Evolutionary conservation across 2,888 invertebrate genomes (phyloP).

Genomic region (Meganola albula): DNA sequence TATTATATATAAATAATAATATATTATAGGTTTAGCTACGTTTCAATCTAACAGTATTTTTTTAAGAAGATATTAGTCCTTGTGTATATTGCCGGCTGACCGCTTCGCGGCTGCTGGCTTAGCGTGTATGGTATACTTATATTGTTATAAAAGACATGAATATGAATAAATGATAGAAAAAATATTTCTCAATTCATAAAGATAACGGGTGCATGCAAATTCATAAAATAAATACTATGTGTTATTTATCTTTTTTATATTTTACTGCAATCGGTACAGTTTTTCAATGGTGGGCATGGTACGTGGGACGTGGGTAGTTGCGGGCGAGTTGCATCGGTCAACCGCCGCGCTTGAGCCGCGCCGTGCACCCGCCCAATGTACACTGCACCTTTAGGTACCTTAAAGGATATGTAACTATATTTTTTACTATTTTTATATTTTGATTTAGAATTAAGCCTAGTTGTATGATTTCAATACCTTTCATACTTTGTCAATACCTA

Average conservation of each 20-base stretch:
- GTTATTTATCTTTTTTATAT: slow-evolving; percentile 78
- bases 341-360: slow-evolving; percentile 1
- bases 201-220: slow-evolving; percentile 76
- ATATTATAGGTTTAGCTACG: slow-evolving; percentile 72
- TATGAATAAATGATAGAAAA: slow-evolving; percentile 70
- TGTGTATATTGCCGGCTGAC: slow-evolving; percentile 69
- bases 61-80: slow-evolving; percentile 78
- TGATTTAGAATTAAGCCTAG: slow-evolving; percentile 76
- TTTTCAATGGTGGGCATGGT: slow-evolving; percentile 62
- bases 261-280: slow-evolving; percentile 69
- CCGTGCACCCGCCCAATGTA: slow-evolving; percentile 42
- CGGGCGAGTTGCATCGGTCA: neutral
- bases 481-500: slow-evolving; percentile 65
- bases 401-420: slow-evolving; percentile 69
- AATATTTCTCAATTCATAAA: slow-evolving; percentile 73
- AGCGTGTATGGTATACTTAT: slow-evolving; percentile 72
- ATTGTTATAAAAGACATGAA: slow-evolving; percentile 74
- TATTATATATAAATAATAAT: slow-evolving; percentile 71
- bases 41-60: slow-evolving; percentile 79
- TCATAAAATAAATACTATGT: slow-evolving; percentile 70
- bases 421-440: slow-evolving; percentile 78
- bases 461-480: slow-evolving; percentile 66
- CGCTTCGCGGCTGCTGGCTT: slow-evolving; percentile 60
- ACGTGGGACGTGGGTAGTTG: slow-evolving; percentile 22
- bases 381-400: slow-evolving; percentile 60